phyloP scores from a whole-genome alignment of 1,140 invertebrate genomes.

The Eubasilissa regina region DNA sequence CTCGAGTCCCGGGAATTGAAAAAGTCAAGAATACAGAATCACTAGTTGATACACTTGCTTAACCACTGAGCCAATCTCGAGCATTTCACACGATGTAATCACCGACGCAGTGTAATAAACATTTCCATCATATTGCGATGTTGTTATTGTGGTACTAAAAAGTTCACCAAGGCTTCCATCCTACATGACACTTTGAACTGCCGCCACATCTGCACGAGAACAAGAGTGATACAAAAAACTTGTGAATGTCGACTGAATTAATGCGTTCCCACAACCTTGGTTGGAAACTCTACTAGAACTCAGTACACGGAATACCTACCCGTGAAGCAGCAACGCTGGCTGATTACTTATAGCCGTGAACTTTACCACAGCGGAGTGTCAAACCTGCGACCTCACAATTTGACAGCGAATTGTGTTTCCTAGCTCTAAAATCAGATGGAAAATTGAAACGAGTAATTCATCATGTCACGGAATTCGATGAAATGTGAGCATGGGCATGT shows the following conservation, averaged over 20 bases:
- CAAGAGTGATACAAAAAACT: slow-evolving; percentile 13
- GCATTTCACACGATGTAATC: no score
- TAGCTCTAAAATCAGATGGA: background rate
- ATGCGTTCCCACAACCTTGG: slow-evolving; percentile 34
- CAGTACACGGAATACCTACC: background rate
- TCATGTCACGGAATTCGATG: background rate
- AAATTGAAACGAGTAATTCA: background rate
- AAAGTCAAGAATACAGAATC: no score
- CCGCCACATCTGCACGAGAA: background rate
- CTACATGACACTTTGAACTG: background rate
- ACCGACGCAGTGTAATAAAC: no score
- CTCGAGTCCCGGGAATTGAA: no score
- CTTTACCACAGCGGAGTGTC: background rate
- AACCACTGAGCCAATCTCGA: no score
- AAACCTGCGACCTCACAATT: background rate
- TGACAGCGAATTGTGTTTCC: background rate
- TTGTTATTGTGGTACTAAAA: no score
- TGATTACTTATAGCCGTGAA: background rate
- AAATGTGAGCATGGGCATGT: background rate
- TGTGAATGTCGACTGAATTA: slow-evolving; percentile 40
- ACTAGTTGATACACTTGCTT: no score
- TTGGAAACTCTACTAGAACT: background rate
- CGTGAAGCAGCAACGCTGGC: background rate
- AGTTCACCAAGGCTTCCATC: no score
- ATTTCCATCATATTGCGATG: no score